Percentiles rank a stretch among this genome's conserved stretches.
phyloP scores from a whole-genome alignment of 2,113 vertebrate species.

The Lucifuga dentata region DNA sequence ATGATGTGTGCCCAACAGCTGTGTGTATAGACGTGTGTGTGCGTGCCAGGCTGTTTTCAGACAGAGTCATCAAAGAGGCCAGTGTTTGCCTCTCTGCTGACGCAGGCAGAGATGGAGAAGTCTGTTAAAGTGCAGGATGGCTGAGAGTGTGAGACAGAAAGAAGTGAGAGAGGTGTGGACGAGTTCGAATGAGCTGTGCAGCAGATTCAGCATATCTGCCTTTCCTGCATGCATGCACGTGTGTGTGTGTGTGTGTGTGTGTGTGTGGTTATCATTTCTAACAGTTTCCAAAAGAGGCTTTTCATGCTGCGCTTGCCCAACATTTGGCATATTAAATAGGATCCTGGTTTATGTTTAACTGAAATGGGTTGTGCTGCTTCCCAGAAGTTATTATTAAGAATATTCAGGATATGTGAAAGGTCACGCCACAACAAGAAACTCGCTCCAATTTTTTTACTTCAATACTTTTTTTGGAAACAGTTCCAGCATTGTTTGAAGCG shows the following conservation, averaged over 20 bases:
- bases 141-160: conserved; percentile 25
- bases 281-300: not conserved
- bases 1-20: conserved; percentile 57
- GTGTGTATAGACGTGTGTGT: conserved; percentile 41
- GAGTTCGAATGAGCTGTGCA: conserved; percentile 5
- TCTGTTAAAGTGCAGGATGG: conserved; percentile 38
- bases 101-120: conserved; percentile 48
- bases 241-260: too few relatives aligned
- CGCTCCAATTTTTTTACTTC: not conserved
- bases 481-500: conserved; percentile 4
- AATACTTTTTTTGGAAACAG: conserved; percentile 13
- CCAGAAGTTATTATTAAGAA: conserved; percentile 26
- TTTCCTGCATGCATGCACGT: too few relatives aligned
- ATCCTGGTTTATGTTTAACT: not conserved
- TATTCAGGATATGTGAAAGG: conserved; percentile 5
- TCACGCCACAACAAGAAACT: conserved; percentile 5
- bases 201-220: conserved; percentile 24
- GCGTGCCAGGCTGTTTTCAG: conserved; percentile 61
- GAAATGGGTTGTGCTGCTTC: not conserved
- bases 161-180: conserved; percentile 39
- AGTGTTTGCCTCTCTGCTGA: conserved; percentile 70
- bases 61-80: conserved; percentile 75
- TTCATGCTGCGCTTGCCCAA: not conserved
- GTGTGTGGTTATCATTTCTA: too few relatives aligned
- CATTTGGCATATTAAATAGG: not conserved